phyloP scores from a whole-genome alignment of 2,113 vertebrate species.

The Rhizomys pruinosus region DNA sequence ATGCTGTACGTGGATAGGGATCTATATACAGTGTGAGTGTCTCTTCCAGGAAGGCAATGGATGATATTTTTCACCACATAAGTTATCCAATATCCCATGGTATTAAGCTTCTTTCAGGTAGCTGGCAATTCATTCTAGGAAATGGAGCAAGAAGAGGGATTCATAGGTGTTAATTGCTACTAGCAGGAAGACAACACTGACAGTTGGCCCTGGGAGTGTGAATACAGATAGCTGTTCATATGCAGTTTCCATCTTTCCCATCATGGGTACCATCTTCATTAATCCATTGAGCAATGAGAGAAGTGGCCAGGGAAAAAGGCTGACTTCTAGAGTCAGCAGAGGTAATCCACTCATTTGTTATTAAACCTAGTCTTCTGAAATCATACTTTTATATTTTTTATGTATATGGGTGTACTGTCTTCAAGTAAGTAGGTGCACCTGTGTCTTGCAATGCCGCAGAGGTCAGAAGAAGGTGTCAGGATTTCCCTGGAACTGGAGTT shows the following conservation, averaged over 20 bases:
- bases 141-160: background rate
- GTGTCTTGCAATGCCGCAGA: too few species aligned
- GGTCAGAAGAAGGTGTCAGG: too few species aligned
- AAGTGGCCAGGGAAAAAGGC: background rate
- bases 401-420: too few species aligned
- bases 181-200: background rate
- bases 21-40: background rate
- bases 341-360: background rate
- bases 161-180: background rate
- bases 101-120: background rate
- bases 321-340: background rate
- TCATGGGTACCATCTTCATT: background rate
- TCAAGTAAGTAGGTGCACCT: too few species aligned
- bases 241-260: background rate
- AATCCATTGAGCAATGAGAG: background rate
- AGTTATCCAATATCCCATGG: background rate
- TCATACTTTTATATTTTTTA: background rate
- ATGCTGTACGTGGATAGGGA: background rate
- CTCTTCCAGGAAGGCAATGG: background rate
- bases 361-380: background rate
- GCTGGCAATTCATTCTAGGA: background rate
- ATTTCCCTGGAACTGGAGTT: too few species aligned
- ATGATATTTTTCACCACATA: background rate
- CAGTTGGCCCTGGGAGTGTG: background rate
- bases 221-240: background rate